Percentiles rank a stretch among this genome's conserved stretches.
These are phyloP conservation scores for Callospermophilus lateralis DNA, from an alignment of 2,113 vertebrate genomes.

Conservation along the genomic window DNA sequence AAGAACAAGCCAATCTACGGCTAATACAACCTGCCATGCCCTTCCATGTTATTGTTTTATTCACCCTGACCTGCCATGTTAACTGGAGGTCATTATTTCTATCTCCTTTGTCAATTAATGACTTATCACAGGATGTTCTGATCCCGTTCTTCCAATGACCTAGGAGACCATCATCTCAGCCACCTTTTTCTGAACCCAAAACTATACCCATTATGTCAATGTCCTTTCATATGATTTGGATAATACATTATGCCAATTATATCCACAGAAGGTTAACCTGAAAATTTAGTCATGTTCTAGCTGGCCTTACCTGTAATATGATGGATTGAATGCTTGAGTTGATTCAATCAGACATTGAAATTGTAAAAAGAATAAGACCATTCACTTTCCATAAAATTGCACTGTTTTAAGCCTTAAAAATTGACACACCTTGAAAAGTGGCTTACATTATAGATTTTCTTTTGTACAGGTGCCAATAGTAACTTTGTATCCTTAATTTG, in stretches of 20 bases:
- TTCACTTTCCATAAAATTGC: slow-evolving; percentile 80
- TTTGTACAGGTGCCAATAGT: slow-evolving; percentile 71
- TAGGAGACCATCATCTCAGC: not conserved
- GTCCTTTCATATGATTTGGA: slow-evolving; percentile 60
- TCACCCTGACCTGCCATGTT: not conserved
- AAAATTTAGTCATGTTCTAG: slow-evolving; percentile 69
- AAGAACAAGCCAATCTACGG: not conserved
- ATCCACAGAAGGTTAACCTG: slow-evolving; percentile 76
- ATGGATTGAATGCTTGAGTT: slow-evolving; percentile 79
- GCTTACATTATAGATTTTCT: slow-evolving; percentile 72
- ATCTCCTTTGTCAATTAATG: slow-evolving; percentile 40
- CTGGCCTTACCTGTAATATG: slow-evolving; percentile 65
- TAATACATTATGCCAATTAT: slow-evolving; percentile 65
- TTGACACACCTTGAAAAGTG: slow-evolving; percentile 77
- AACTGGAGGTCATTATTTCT: slow-evolving; percentile 60
- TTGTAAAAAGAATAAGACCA: slow-evolving; percentile 70
- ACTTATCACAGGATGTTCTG: slow-evolving; percentile 16
- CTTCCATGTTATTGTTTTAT: not conserved
- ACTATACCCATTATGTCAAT: slow-evolving; percentile 47
- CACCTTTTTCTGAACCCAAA: slow-evolving; percentile 35
- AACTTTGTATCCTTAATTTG: slow-evolving; percentile 67
- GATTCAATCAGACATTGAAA: slow-evolving; percentile 75
- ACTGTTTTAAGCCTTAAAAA: slow-evolving; percentile 75
- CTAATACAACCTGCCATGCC: not conserved
- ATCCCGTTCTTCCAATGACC: slow-evolving; percentile 49